Conservation (phyloP, 2,797 vertebrate species). For the Chaetodon trifasciatus region DNA sequence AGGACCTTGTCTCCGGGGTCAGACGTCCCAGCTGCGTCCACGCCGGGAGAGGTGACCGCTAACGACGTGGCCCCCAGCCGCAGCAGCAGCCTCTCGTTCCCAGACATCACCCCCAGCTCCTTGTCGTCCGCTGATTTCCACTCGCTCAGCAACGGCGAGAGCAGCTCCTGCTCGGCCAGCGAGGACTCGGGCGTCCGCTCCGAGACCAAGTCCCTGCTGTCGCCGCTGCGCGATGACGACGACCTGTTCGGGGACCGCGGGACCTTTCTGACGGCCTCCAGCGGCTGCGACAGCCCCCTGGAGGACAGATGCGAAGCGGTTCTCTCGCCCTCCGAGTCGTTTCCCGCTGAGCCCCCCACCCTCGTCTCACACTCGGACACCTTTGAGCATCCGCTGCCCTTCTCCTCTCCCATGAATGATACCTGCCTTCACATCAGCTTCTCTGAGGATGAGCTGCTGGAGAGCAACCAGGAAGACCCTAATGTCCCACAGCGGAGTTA, state of each 20-base stretch:
- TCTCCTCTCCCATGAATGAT: slow-evolving; percentile 81
- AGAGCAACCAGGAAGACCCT: slow-evolving; percentile 76
- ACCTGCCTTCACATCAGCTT: slow-evolving; percentile 93
- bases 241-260: slow-evolving; percentile 79
- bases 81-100: slow-evolving; percentile 82
- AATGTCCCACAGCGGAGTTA: slow-evolving; percentile 73
- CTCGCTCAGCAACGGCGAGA: slow-evolving; percentile 80
- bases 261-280: slow-evolving; percentile 80
- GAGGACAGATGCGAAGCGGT: slow-evolving; percentile 55
- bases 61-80: slow-evolving; percentile 42
- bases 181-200: slow-evolving; percentile 86
- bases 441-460: slow-evolving; percentile 89
- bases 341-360: slow-evolving; percentile 26
- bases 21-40: slow-evolving; percentile 58
- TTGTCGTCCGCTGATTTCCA: slow-evolving; percentile 84
- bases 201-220: slow-evolving; percentile 81
- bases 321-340: slow-evolving; percentile 18
- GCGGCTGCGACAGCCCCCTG: slow-evolving; percentile 76
- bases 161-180: slow-evolving; percentile 83
- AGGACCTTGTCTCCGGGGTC: slow-evolving; percentile 85
- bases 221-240: slow-evolving; percentile 72
- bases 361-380: slow-evolving; percentile 42
- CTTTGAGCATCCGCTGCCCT: slow-evolving; percentile 67
- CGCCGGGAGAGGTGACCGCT: slow-evolving; percentile 23
- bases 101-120: slow-evolving; percentile 83